Conservation (phyloP, 53 echinoderm and acorn worm species). For the Echinarachnius parma region DNA sequence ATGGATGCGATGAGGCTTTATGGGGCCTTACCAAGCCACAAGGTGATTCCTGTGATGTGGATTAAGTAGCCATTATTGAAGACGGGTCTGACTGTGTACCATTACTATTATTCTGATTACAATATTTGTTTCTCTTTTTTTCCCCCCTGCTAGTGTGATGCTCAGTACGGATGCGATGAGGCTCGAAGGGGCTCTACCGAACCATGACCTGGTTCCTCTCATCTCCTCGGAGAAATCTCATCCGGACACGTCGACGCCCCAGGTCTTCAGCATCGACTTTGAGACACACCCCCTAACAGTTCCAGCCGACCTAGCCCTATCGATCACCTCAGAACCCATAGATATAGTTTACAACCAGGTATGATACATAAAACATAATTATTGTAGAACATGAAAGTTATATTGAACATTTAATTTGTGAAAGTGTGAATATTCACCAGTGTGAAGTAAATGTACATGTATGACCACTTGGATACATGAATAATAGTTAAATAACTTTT, state of each 20-base stretch:
- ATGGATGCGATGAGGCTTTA: slow-evolving; percentile 75
- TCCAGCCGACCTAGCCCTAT: slow-evolving; percentile 74
- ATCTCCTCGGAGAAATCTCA: slow-evolving; percentile 78
- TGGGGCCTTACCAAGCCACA: slow-evolving; percentile 57
- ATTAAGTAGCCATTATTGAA: slow-evolving; percentile 60
- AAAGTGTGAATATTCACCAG: no score
- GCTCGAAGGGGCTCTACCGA: slow-evolving; percentile 65
- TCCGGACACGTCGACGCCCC: slow-evolving; percentile 57
- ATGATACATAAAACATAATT: no score
- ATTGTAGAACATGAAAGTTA: no score
- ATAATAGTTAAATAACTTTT: no score
- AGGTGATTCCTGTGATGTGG: slow-evolving; percentile 72
- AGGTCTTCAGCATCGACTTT: slow-evolving; percentile 89
- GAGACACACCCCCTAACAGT: slow-evolving; percentile 76
- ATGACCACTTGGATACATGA: no score
- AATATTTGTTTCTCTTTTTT: not conserved
- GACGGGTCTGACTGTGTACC: no score
- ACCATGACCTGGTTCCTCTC: slow-evolving; percentile 65
- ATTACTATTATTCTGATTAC: not conserved
- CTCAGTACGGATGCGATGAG: slow-evolving; percentile 76
- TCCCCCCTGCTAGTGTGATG: slow-evolving; percentile 66
- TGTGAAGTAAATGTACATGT: no score
- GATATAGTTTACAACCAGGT: slow-evolving; percentile 93
- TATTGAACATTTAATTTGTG: no score
- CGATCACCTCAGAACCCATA: slow-evolving; percentile 86